Evolutionary conservation across 2,113 vertebrate species (phyloP).

Genomic region (Apeltes quadracus): DNA sequence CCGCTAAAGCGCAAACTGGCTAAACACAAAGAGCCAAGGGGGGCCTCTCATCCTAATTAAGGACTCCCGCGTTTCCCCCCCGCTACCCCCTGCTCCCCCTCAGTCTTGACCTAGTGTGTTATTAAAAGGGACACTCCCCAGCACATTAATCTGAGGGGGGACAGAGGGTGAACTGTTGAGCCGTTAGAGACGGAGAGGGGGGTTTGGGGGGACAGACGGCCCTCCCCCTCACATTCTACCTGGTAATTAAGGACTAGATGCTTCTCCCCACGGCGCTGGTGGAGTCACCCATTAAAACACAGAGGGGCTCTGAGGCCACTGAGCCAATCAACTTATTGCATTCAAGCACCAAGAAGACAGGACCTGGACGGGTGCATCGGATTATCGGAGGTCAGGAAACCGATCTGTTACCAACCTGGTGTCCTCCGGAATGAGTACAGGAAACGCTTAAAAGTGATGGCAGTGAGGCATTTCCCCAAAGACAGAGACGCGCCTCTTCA

Average conservation of each 20-base stretch:
- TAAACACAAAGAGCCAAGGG: constrained; percentile 57
- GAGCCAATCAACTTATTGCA: not conserved
- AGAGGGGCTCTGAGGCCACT: not conserved
- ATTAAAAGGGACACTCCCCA: constrained; percentile 29
- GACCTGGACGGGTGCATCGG: constrained; percentile 20
- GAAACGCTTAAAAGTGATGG: not conserved
- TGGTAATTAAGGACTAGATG: constrained; percentile 64
- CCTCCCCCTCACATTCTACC: constrained; percentile 27
- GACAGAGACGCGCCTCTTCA: not conserved
- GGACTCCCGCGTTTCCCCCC: constrained; percentile 53
- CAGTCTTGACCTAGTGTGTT: constrained; percentile 28
- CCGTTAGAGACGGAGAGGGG: constrained; percentile 42
- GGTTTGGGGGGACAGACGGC: not conserved
- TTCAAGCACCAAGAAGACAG: not conserved
- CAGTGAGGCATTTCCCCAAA: not conserved
- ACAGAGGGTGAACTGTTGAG: constrained; percentile 34
- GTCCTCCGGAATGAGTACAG: not conserved
- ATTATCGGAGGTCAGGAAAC: not conserved
- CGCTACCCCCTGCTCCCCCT: no score
- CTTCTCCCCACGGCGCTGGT: constrained; percentile 29
- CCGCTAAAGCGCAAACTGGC: not conserved
- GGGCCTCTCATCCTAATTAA: constrained; percentile 65
- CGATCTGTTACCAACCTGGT: not conserved
- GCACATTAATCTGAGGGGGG: constrained; percentile 46
- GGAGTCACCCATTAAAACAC: constrained; percentile 39